Evolutionary conservation across 2,113 vertebrate species (phyloP).

Genomic region (Ptilorrhoa leucosticta): DNA sequence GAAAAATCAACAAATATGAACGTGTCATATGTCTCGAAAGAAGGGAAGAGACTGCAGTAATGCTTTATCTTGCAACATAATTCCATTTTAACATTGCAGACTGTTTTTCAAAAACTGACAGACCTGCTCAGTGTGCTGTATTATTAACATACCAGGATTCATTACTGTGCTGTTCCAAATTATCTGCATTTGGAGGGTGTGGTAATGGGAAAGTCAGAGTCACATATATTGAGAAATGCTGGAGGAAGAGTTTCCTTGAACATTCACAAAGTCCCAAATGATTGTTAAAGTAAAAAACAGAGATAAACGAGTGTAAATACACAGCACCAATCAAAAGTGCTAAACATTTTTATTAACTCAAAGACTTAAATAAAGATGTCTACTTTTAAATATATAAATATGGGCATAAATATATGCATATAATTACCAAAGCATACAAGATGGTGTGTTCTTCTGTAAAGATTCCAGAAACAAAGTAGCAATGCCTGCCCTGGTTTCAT

Average conservation of each 20-base stretch:
- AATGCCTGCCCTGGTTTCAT: neutral
- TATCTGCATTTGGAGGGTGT: neutral
- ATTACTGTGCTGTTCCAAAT: neutral
- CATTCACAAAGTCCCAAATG: neutral
- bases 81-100: neutral
- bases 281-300: neutral
- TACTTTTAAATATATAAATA: neutral
- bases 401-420: neutral
- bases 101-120: slow-evolving; percentile 32
- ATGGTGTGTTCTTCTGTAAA: neutral
- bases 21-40: neutral
- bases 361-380: neutral
- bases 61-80: neutral
- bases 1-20: neutral
- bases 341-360: neutral
- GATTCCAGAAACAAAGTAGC: neutral
- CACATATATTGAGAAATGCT: neutral
- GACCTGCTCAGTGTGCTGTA: neutral
- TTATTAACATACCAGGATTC: slow-evolving; percentile 58
- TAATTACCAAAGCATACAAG: neutral
- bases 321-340: neutral
- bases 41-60: neutral
- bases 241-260: neutral
- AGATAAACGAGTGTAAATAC: neutral
- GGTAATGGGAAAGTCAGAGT: neutral